A percentile compares a stretch with the other conserved stretches of the same genome.
Conservation (phyloP, 2,797 vertebrate genomes). For the Onychomys torridus region DNA sequence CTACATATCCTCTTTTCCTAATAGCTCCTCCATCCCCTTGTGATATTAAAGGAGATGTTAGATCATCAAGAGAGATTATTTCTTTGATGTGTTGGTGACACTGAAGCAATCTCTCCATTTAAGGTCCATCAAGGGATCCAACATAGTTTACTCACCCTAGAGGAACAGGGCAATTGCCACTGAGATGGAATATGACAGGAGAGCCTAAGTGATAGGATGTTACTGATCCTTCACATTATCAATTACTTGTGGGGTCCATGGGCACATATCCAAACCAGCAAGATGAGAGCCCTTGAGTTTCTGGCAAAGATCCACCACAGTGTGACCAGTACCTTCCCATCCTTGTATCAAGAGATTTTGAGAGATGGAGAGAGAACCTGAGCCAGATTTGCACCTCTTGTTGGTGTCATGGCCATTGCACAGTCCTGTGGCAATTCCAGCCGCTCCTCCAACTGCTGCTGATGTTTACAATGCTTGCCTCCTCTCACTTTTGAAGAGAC, state of each 20-base stretch:
- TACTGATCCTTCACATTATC: neutral
- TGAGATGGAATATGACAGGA: neutral
- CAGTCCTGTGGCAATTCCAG: too few relatives aligned
- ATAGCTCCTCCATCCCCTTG: neutral
- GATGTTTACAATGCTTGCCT: neutral
- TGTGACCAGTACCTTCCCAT: neutral
- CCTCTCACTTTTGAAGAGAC: neutral
- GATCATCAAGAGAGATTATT: neutral
- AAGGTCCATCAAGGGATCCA: neutral
- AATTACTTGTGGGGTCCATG: conserved; percentile 29
- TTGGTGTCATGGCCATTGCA: too few relatives aligned
- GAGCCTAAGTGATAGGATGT: neutral
- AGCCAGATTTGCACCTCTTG: neutral
- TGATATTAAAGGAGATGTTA: neutral
- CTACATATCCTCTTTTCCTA: neutral
- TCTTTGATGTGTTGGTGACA: neutral
- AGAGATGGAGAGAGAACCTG: neutral
- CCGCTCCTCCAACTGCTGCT: neutral
- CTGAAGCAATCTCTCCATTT: neutral
- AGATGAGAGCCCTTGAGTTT: conserved; percentile 52
- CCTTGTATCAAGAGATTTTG: conserved; percentile 24
- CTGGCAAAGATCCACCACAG: neutral
- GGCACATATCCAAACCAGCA: neutral
- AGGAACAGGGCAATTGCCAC: neutral
- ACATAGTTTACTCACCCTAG: neutral